phyloP scores from a whole-genome alignment of 64 coral and sea anemone genomes.

The Trachythela sp. region DNA sequence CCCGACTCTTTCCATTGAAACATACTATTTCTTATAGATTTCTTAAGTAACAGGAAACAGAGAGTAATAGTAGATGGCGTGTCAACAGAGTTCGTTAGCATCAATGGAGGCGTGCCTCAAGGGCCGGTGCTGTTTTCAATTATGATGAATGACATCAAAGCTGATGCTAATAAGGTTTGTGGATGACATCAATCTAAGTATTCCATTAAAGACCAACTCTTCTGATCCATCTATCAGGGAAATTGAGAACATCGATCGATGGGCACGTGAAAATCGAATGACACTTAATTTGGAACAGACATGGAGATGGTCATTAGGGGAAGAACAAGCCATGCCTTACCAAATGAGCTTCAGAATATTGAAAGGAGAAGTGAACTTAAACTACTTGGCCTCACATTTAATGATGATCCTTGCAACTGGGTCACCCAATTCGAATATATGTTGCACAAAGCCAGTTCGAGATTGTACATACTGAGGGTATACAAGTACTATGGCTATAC shows the following conservation, averaged over 20 bases:
- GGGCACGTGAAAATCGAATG: background rate
- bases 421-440: background rate
- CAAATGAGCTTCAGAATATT: background rate
- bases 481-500: background rate
- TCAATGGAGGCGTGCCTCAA: background rate
- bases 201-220: background rate
- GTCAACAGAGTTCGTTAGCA: background rate
- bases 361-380: background rate
- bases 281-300: background rate
- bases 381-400: background rate
- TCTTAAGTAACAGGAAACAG: slow-evolving; percentile 10
- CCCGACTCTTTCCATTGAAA: too few species aligned
- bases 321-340: background rate
- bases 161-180: background rate
- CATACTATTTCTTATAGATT: too few species aligned
- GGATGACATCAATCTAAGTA: background rate
- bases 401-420: background rate
- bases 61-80: slow-evolving; percentile 41
- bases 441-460: background rate
- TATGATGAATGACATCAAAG: too few species aligned
- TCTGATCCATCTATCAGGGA: background rate
- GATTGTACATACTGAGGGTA: background rate
- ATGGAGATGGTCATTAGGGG: background rate
- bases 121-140: background rate
- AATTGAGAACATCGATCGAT: background rate